Percentiles rank a stretch among this genome's conserved stretches.
phyloP scores from a whole-genome alignment of 1,140 invertebrate genomes.

The Drosophila grimshawi region DNA sequence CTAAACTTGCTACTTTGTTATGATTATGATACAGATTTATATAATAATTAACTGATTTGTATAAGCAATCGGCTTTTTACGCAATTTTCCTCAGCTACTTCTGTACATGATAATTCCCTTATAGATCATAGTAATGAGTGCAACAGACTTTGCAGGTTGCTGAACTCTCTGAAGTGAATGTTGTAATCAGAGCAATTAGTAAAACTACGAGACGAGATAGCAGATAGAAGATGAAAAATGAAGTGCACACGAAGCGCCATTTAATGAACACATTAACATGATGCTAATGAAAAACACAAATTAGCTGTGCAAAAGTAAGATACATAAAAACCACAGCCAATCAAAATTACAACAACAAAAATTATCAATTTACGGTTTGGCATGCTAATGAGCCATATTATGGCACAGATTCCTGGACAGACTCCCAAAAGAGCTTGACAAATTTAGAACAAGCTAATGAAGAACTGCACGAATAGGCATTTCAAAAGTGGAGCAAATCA shows the following conservation, averaged over 20 bases:
- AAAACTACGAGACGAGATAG: conserved; percentile 5
- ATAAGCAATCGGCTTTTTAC: neutral
- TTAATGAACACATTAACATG: conserved; percentile 59
- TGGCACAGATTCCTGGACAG: conserved; percentile 18
- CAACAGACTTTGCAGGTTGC: conserved; percentile 4
- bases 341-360: conserved; percentile 41
- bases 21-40: too few relatives aligned
- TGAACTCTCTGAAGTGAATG: conserved; percentile 31
- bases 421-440: conserved; percentile 11
- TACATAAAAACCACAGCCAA: conserved; percentile 4
- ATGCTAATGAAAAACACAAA: conserved; percentile 1
- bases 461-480: conserved; percentile 10
- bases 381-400: conserved; percentile 46
- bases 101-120: neutral
- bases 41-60: too few relatives aligned
- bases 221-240: conserved; percentile 6
- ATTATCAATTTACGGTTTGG: conserved; percentile 51
- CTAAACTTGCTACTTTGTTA: neutral
- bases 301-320: conserved; percentile 6
- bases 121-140: neutral
- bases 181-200: conserved; percentile 52
- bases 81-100: neutral
- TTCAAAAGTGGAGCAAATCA: conserved; percentile 62
- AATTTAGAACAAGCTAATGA: conserved; percentile 52
- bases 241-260: conserved; percentile 24